Conservation (phyloP, 1,140 invertebrate genomes). For the Neodiprion virginianus region DNA sequence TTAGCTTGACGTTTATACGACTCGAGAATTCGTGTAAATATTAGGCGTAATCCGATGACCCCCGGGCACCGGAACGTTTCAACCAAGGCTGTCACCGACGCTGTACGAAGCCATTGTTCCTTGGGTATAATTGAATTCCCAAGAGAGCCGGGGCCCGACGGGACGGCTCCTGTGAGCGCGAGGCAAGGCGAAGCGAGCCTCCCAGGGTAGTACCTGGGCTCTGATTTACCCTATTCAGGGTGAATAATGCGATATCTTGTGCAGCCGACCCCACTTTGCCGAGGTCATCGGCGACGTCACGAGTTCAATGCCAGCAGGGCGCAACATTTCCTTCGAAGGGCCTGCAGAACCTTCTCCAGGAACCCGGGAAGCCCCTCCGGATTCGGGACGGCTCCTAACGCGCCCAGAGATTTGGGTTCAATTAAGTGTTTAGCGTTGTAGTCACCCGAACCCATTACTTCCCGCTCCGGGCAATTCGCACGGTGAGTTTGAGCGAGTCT, state of each 20-base stretch:
- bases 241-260: constrained; percentile 42
- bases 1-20: too few species aligned
- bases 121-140: constrained; percentile 55
- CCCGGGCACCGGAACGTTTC: constrained; percentile 38
- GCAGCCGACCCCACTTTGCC: constrained; percentile 4
- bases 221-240: constrained; percentile 48
- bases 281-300: constrained; percentile 8
- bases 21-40: constrained; percentile 38
- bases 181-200: constrained; percentile 31
- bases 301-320: background rate
- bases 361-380: background rate
- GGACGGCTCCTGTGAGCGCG: constrained; percentile 4
- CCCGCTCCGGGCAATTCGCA: background rate
- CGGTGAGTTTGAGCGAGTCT: constrained; percentile 3
- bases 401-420: background rate
- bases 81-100: constrained; percentile 37
- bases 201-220: constrained; percentile 37
- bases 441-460: background rate
- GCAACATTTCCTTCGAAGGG: background rate
- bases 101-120: constrained; percentile 47
- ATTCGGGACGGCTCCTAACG: background rate
- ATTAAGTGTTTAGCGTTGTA: constrained; percentile 7
- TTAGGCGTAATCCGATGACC: constrained; percentile 46
- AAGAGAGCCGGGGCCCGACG: constrained; percentile 37
- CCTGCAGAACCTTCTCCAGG: background rate